Base-by-base conservation (phyloP, 2,888 invertebrate genomes). In the Opisthograptis luteolata region DNA sequence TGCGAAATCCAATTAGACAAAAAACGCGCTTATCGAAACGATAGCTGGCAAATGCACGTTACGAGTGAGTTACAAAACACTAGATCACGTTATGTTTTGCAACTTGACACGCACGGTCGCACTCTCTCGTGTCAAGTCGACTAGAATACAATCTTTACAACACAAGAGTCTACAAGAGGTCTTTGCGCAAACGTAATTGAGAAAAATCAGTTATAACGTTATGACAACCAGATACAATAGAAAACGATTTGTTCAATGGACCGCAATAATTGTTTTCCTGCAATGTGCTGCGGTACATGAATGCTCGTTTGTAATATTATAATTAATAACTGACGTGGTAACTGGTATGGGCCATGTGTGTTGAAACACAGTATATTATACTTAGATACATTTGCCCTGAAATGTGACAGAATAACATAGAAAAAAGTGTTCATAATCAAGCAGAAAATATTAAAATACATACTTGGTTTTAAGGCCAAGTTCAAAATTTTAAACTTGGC, bases 81-180 rank as follows among this genome's bases (percentile, higher is more conserved):
- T 61, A 60, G 65, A 76, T 72, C 78, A 78, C 78, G 73, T 73
- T 60, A 53, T 45, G 51, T 79, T 73, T 62, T 65, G 79, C 60
- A 74, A 79, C 27, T 6, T 22, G 63, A 39, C 61, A 67, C 70
- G 76, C 55, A 66, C 57, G 45, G 48, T 17, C 59, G 65, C 50
- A 37, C 58, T 47, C 49, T 57, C 54, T 46, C 50, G 55, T 50
- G 64, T 52, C 55, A 45, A 40, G 41, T 49, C 34, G 58, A 56
- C 49, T 54, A 32, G 47, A 36, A 46, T 58, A 62, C 63, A 62
- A 61, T 52, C 24, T 3, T 3, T 47, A 55, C 55, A 52, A 48
- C 27, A 36, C 27, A 48, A 24, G n/a, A n/a, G n/a, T n/a, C n/a
- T 31, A 46, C 28, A 15, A 62, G 48, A 66, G 67, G 72, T 69